Evolutionary conservation across 2,797 vertebrate genomes (phyloP).

Genomic region (Rhinoraja longicauda): DNA sequence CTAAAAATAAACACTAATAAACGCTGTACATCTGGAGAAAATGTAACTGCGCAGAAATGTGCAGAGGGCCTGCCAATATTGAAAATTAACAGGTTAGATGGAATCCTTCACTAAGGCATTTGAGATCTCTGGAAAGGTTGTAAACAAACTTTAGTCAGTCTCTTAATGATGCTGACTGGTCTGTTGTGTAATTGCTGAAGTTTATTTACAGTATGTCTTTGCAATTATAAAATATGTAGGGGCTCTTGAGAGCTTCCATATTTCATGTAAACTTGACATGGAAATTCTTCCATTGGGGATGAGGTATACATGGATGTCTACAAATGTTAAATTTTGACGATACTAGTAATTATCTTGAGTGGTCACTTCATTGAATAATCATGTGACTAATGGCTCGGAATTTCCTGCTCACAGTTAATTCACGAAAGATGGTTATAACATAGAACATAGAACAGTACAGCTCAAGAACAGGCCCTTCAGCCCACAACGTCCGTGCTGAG

Average conservation of each 20-base stretch:
- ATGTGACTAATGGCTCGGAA: neutral
- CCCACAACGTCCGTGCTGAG: no score
- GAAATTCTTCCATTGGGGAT: neutral
- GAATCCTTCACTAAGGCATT: neutral
- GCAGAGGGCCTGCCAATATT: neutral
- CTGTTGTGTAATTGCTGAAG: neutral
- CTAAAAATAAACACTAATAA: neutral
- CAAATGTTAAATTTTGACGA: neutral
- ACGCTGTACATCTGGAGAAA: neutral
- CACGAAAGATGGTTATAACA: neutral
- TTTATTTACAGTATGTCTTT: neutral
- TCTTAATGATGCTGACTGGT: neutral
- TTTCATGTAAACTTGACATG: neutral
- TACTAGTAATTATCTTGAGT: neutral
- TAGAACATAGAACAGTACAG: no score
- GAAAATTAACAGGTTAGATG: neutral
- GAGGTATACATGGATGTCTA: neutral
- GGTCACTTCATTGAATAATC: neutral
- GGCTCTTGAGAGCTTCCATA: neutral
- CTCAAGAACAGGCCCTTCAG: no score
- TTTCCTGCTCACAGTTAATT: neutral
- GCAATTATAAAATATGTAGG: neutral
- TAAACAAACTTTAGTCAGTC: neutral
- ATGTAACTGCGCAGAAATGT: neutral
- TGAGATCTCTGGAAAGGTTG: neutral